Evolutionary conservation across 1,140 invertebrate genomes (phyloP).

Genomic region (Stenopsyche tienmushanensis): DNA sequence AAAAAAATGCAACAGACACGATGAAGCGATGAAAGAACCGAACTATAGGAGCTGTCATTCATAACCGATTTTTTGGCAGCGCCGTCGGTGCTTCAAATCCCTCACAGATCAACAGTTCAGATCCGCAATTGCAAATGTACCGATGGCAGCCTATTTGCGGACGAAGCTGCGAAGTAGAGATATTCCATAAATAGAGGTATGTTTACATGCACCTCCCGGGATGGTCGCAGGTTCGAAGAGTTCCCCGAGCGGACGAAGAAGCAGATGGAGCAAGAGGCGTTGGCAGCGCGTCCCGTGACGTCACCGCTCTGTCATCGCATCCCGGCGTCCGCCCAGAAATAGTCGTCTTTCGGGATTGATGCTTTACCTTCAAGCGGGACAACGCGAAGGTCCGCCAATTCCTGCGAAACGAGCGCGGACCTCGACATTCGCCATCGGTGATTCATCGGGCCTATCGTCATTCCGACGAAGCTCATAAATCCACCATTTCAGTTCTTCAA

Average conservation of each 20-base stretch:
- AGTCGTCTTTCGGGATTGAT: not conserved
- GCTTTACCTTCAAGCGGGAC: constrained; percentile 1
- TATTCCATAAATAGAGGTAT: not conserved
- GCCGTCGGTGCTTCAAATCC: not conserved
- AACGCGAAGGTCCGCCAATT: constrained; percentile 3
- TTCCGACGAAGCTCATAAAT: not conserved
- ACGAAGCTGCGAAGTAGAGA: not conserved
- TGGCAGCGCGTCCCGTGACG: constrained; percentile 7
- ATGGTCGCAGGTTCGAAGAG: too few species aligned
- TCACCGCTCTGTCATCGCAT: not conserved
- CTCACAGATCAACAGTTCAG: not conserved
- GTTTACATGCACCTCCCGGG: not conserved
- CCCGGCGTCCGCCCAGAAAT: constrained; percentile 1
- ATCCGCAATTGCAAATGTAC: not conserved
- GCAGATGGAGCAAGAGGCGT: not conserved
- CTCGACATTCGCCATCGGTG: not conserved
- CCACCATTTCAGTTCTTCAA: not conserved
- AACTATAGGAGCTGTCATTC: too few species aligned
- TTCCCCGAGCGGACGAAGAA: not conserved
- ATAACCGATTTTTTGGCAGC: too few species aligned
- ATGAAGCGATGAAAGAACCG: too few species aligned
- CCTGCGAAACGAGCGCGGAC: not conserved
- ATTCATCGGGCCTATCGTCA: not conserved
- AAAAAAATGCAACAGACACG: too few species aligned
- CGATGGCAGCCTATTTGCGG: not conserved